These are phyloP conservation scores for Anniella stebbinsi DNA, from an alignment of 2,797 vertebrate genomes.

Conservation along the genomic window DNA sequence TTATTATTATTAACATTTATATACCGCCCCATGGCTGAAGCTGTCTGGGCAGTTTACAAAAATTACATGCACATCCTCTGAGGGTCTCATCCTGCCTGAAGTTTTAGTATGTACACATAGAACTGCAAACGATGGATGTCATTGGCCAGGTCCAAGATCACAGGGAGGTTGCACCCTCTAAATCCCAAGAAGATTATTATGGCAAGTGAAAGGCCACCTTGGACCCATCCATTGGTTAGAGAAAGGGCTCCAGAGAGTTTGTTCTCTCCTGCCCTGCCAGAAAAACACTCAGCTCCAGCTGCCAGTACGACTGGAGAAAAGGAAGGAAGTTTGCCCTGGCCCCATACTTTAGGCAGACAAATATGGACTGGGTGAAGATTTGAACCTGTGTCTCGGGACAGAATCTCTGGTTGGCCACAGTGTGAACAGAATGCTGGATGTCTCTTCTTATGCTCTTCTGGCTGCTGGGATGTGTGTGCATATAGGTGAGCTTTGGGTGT, in stretches of 20 bases:
- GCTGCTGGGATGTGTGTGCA: not conserved
- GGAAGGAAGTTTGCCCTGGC: not conserved
- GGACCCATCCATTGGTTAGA: too few relatives aligned
- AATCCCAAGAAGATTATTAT: not conserved
- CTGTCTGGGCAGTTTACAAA: too few relatives aligned
- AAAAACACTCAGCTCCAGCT: not conserved
- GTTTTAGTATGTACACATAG: too few relatives aligned
- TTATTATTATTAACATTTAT: too few relatives aligned
- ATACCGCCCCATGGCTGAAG: too few relatives aligned
- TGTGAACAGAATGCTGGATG: too few relatives aligned
- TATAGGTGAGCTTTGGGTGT: not conserved
- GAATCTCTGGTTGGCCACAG: too few relatives aligned
- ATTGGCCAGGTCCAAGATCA: not conserved
- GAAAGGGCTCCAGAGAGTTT: not conserved
- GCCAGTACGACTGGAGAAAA: not conserved
- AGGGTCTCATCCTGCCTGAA: too few relatives aligned
- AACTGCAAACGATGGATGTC: not conserved
- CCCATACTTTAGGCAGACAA: not conserved
- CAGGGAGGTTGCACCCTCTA: not conserved
- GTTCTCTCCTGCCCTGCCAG: not conserved
- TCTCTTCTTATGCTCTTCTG: too few relatives aligned
- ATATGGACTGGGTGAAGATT: not conserved
- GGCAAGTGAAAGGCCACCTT: too few relatives aligned
- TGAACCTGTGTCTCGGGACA: not conserved
- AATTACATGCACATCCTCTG: not conserved